Conservation (phyloP, 2,113 vertebrate genomes). For the Leptobrachium leishanense region DNA sequence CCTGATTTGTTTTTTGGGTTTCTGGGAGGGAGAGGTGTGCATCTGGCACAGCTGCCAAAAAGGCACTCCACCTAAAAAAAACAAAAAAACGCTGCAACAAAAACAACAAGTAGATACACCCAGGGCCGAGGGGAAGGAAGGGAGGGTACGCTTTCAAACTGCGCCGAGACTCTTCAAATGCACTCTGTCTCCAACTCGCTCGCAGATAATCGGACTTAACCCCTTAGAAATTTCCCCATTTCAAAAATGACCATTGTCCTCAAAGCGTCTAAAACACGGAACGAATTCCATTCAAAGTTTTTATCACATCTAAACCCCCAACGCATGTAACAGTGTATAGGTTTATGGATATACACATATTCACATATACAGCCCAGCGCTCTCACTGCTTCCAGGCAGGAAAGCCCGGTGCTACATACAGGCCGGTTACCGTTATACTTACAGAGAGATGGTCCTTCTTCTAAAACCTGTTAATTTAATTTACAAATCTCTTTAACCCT, state of each 20-base stretch:
- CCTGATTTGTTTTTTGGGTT: conserved; percentile 45
- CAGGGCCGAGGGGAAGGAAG: conserved; percentile 66
- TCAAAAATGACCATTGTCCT: neutral
- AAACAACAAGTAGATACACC: conserved; percentile 47
- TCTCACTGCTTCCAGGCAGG: too few species aligned
- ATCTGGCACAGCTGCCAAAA: conserved; percentile 51
- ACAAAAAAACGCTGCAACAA: conserved; percentile 40
- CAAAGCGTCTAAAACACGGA: neutral
- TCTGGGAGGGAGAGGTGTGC: conserved; percentile 57
- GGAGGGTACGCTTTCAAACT: conserved; percentile 58
- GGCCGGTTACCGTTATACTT: too few species aligned
- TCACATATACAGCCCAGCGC: too few species aligned
- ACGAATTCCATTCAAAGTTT: neutral
- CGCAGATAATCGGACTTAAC: conserved; percentile 43
- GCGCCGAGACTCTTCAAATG: conserved; percentile 35
- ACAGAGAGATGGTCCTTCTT: too few species aligned
- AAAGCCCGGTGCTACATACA: too few species aligned
- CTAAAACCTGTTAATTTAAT: too few species aligned
- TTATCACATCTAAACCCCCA: too few species aligned
- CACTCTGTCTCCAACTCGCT: conserved; percentile 16
- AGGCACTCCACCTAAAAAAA: conserved; percentile 46
- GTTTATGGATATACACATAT: too few species aligned
- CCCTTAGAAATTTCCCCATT: conserved; percentile 2
- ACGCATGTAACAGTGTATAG: too few species aligned
- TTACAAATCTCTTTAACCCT: too few species aligned